Percentiles rank a stretch among this genome's conserved stretches.
phyloP scores from a whole-genome alignment of 2,888 invertebrate genomes.

The Cephus rjabovi region DNA sequence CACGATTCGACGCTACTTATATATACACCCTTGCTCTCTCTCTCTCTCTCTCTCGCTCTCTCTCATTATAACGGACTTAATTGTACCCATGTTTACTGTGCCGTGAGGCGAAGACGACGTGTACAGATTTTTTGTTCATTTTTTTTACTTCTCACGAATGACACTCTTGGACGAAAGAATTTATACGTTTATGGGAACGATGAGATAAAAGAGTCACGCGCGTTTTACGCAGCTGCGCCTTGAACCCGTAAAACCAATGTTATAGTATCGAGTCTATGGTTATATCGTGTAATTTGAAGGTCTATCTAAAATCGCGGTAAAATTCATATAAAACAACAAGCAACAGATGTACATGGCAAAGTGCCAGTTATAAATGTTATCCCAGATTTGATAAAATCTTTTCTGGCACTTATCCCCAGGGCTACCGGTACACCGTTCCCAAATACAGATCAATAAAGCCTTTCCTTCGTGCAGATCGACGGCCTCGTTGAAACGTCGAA shows the following conservation, averaged over 20 bases:
- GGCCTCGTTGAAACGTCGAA: neutral
- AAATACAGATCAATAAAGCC: neutral
- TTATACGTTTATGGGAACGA: neutral
- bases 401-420: neutral
- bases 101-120: neutral
- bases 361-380: constrained; percentile 26
- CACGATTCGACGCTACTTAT: neutral
- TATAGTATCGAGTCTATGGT: neutral
- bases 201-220: neutral
- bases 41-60: too few relatives aligned
- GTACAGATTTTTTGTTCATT: neutral
- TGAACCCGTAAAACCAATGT: neutral
- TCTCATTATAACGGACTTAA: neutral
- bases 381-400: neutral
- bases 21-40: neutral
- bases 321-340: constrained; percentile 33
- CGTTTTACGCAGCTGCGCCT: neutral
- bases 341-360: constrained; percentile 34
- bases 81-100: neutral
- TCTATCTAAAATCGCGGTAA: neutral
- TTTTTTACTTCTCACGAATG: neutral
- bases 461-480: neutral
- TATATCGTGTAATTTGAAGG: neutral
- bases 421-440: neutral
- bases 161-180: neutral